phyloP scores from a whole-genome alignment of 2,797 vertebrate species.

The Myotis myotis region DNA sequence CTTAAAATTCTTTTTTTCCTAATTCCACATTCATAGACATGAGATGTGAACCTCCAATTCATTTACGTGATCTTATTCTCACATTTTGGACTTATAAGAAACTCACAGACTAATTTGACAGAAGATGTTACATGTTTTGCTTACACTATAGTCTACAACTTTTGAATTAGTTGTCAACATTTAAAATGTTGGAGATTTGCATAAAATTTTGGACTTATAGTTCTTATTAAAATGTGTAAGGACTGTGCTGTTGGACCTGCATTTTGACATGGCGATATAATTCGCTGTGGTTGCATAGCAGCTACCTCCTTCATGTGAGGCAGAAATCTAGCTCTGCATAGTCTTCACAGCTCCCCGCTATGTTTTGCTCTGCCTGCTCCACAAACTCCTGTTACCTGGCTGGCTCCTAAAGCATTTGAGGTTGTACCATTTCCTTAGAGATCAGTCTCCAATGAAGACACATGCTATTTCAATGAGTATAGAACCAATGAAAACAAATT shows the following conservation, averaged over 20 bases:
- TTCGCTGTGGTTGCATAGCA: background rate
- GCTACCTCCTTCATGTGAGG: background rate
- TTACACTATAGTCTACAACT: background rate
- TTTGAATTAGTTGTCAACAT: constrained; percentile 2
- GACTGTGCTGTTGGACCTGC: background rate
- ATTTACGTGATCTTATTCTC: background rate
- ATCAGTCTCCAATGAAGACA: background rate
- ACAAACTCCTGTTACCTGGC: background rate
- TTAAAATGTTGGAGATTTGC: background rate
- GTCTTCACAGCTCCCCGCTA: background rate
- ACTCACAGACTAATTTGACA: background rate
- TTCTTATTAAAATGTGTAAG: background rate
- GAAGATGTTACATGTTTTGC: background rate
- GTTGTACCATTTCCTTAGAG: background rate
- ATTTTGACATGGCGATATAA: background rate
- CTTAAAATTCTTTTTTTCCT: background rate
- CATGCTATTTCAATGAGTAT: background rate
- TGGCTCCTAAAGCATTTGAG: background rate
- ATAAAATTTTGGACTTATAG: background rate
- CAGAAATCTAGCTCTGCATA: background rate
- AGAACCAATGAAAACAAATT: background rate
- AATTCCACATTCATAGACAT: background rate
- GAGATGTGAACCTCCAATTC: background rate
- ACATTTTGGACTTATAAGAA: background rate
- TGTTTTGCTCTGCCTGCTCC: background rate